These are phyloP conservation scores for Rhinophrynus dorsalis DNA, from an alignment of 2,797 vertebrate genomes.

Conservation along the genomic window DNA sequence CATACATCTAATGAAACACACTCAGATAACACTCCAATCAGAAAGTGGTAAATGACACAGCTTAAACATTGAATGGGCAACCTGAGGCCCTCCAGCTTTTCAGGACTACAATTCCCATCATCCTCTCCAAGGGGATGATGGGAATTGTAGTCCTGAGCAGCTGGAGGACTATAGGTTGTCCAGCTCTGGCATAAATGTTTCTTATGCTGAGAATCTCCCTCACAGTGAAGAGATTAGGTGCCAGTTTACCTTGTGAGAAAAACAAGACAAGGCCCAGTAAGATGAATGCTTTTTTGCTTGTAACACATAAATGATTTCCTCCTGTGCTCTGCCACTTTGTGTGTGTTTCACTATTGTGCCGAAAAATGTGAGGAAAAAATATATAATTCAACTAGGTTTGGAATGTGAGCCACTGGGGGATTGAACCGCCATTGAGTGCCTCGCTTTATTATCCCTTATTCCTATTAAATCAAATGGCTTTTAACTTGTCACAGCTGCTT, in stretches of 20 bases:
- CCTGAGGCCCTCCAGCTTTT: no score
- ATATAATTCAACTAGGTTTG: conserved; percentile 45
- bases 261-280: conserved; percentile 45
- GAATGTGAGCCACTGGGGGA: conserved; percentile 37
- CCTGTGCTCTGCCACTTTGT: conserved; percentile 47
- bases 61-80: no score
- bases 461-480: conserved; percentile 49
- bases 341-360: conserved; percentile 39
- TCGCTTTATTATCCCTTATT: conserved; percentile 43
- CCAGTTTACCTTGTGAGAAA: conserved; percentile 49
- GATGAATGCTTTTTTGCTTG: conserved; percentile 46
- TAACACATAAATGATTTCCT: conserved; percentile 49
- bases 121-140: no score
- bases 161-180: no score
- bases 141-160: no score
- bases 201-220: conserved; percentile 36
- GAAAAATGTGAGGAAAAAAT: conserved; percentile 37
- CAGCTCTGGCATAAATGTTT: no score
- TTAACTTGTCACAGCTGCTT: conserved; percentile 47
- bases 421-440: conserved; percentile 38
- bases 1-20: neutral
- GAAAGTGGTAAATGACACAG: conserved; percentile 8
- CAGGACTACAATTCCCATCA: no score
- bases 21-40: neutral
- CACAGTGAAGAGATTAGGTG: conserved; percentile 44